phyloP scores from a whole-genome alignment of 2,113 vertebrate species.

The Kryptolebias marmoratus region DNA sequence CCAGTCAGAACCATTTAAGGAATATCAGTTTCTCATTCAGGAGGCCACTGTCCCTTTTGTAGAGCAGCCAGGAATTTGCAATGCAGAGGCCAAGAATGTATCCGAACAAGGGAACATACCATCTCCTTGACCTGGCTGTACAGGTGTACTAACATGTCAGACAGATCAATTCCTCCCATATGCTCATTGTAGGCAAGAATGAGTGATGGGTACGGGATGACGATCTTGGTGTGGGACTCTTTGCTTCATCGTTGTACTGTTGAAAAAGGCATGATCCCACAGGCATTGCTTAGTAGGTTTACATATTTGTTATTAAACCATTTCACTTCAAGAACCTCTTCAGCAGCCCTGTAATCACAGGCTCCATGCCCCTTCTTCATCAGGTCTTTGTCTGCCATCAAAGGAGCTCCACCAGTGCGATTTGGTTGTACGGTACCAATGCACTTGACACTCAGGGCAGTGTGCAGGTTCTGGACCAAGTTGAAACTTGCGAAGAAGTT shows the following conservation, averaged over 20 bases:
- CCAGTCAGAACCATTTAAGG: slow-evolving; percentile 4
- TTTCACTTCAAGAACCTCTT: not conserved
- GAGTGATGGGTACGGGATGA: not conserved
- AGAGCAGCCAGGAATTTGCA: slow-evolving; percentile 4
- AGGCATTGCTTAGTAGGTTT: not conserved
- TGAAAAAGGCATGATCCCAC: not conserved
- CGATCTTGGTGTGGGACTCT: not conserved
- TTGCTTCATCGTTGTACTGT: not conserved
- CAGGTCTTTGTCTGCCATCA: not conserved
- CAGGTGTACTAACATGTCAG: slow-evolving; percentile 3
- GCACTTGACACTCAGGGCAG: too few species aligned
- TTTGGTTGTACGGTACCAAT: too few species aligned
- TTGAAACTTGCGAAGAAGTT: too few species aligned
- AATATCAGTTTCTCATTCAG: not conserved
- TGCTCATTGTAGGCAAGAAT: slow-evolving; percentile 11
- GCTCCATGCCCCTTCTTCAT: not conserved
- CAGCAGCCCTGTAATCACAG: not conserved
- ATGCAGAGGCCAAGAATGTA: slow-evolving; percentile 17
- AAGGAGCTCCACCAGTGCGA: too few species aligned
- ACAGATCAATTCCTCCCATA: slow-evolving; percentile 1
- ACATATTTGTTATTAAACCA: too few species aligned
- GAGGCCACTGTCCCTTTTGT: slow-evolving; percentile 4
- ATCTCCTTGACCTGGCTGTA: not conserved
- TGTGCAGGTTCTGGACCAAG: too few species aligned
- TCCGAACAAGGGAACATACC: slow-evolving; percentile 12